Base-by-base conservation (phyloP, 2,888 invertebrate genomes). In the Galeopsomyia nigrocyanea region DNA sequence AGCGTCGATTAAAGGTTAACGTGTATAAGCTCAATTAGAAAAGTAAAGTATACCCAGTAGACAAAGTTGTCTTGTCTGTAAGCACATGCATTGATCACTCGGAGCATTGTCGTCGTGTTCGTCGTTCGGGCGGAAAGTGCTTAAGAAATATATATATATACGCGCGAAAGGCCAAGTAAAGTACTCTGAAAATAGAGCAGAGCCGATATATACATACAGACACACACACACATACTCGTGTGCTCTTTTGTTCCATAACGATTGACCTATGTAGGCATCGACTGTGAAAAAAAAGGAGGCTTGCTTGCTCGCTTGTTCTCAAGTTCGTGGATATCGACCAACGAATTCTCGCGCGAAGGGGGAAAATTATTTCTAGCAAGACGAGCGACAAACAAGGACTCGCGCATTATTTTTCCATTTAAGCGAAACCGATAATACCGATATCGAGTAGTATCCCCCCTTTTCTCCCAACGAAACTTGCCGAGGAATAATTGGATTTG, bases 401-500 rank as follows among this genome's bases (percentile, higher is more conserved):
- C 16, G 31, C 9, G 31, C 49, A 66, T 55, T 61, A 49, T 39
- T 61, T 50, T 14, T 22, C 21, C 16, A 22, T 55, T 21, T 13
- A 22, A 19, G 55, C 17, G 22, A 3, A 19, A 58, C 26, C 31
- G 9, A 46, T n/a, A 19, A 13, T 26, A 5, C 5, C 26, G 5
- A 26, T 5, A 26, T 26, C 26, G 26, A 26, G 26, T 26, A 17
- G 16, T 53, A 31, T 14, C 13, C 16, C n/a, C 6, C 16, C 31
- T 46, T 1, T 53, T 61, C 55, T 39, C 10, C 46, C 26, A 10
- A 53, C 21, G 26, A 66, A 66, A 47, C 26, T 26, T 47, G 26
- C 26, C 16, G 26, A 5, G 51, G 50, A 47, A 39, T 73, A 73
- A 73, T 73, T 69, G 51, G 64, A 66, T 66, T 62, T 53, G 39